Conservation (phyloP, 2,113 vertebrate species). For the Sitta europaea region DNA sequence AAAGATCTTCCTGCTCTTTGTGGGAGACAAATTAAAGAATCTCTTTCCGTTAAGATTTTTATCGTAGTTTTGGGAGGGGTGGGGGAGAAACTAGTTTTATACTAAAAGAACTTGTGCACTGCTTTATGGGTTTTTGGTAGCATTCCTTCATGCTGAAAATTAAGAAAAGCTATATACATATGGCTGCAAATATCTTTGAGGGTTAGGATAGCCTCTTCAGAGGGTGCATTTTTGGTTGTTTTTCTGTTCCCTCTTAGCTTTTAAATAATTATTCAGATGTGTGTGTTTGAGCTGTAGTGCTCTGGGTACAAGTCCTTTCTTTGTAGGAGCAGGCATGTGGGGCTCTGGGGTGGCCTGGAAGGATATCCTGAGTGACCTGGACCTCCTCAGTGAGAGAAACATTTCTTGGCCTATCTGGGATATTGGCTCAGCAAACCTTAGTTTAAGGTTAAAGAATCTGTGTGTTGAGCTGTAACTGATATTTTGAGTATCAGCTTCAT, state of each 20-base stretch:
- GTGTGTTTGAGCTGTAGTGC: background rate
- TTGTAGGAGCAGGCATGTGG: background rate
- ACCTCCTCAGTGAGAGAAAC: background rate
- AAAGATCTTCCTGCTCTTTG: slow-evolving; percentile 1
- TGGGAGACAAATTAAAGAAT: background rate
- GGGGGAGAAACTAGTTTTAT: background rate
- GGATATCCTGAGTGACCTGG: background rate
- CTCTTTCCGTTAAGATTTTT: slow-evolving; percentile 32
- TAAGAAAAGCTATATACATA: background rate
- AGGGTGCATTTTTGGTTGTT: background rate
- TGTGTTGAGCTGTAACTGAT: background rate
- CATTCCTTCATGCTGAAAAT: background rate
- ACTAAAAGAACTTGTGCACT: background rate
- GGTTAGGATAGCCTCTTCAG: background rate
- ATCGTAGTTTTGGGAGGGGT: background rate
- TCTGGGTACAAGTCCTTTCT: background rate
- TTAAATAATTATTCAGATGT: background rate
- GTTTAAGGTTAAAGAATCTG: background rate
- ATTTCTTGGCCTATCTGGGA: background rate
- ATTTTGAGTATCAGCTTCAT: background rate
- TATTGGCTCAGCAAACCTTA: background rate
- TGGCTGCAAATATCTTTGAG: background rate
- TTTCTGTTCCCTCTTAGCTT: background rate
- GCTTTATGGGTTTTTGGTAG: background rate
- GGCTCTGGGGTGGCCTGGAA: background rate